Percentiles rank a stretch among this genome's conserved stretches.
phyloP scores from a whole-genome alignment of 2,797 vertebrate genomes.

The Tapirus indicus region DNA sequence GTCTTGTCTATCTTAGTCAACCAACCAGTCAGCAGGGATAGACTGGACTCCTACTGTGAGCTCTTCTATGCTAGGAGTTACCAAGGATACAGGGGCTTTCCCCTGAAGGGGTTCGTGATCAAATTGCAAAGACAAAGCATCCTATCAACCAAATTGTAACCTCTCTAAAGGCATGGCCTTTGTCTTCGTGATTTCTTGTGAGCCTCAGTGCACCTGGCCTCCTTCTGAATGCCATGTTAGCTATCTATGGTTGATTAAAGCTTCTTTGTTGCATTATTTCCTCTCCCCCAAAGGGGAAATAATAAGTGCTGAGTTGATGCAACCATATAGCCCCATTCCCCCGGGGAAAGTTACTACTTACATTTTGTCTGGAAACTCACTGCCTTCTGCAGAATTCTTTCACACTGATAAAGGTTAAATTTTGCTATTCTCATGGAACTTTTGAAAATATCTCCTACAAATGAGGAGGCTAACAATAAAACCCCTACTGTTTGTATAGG shows the following conservation, averaged over 20 bases:
- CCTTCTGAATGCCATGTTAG: not conserved
- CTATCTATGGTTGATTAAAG: conserved; percentile 48
- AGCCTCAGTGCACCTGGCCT: conserved; percentile 1
- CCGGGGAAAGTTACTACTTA: not conserved
- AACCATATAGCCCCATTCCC: not conserved
- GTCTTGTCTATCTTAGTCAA: conserved; percentile 12
- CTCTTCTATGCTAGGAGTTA: conserved; percentile 18
- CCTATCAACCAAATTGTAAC: not conserved
- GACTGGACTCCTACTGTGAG: not conserved
- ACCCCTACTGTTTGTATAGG: conserved; percentile 66
- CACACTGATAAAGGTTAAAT: conserved; percentile 59
- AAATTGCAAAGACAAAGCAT: conserved; percentile 29
- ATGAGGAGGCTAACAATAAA: conserved; percentile 72
- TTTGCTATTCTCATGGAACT: conserved; percentile 67
- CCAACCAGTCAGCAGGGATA: not conserved
- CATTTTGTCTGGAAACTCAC: conserved; percentile 57
- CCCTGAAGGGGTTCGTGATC: conserved; percentile 51
- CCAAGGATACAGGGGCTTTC: conserved; percentile 25
- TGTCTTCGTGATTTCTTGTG: conserved; percentile 44
- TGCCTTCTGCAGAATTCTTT: conserved; percentile 60
- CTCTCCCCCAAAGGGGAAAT: conserved; percentile 46
- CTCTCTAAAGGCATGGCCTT: conserved; percentile 48
- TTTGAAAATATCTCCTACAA: conserved; percentile 70
- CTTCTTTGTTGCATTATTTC: conserved; percentile 36
- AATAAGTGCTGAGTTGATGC: conserved; percentile 32